Evolutionary conservation across 2,888 invertebrate species (phyloP).

Genomic region (Caenorhabditis sp.): DNA sequence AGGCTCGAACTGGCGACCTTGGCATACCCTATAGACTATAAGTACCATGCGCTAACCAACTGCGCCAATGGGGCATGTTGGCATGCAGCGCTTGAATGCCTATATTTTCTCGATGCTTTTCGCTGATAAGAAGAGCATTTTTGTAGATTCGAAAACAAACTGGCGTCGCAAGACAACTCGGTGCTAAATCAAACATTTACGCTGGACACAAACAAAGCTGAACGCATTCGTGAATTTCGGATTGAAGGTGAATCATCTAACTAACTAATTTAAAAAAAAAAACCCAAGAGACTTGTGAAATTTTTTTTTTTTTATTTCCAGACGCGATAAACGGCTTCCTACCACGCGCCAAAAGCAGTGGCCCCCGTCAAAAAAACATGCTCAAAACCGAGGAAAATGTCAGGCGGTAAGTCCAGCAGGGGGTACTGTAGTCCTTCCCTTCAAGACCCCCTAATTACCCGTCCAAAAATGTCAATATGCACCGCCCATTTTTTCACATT

Average conservation of each 20-base stretch:
- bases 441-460: too few species aligned
- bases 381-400: conserved; percentile 28
- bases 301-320: conserved; percentile 22
- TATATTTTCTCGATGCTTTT: not conserved
- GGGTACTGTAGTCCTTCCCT: too few species aligned
- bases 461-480: not conserved
- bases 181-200: conserved; percentile 48
- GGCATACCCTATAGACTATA: conserved; percentile 53
- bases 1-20: conserved; percentile 54
- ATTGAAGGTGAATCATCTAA: conserved; percentile 31
- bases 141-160: conserved; percentile 43
- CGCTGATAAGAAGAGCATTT: too few species aligned
- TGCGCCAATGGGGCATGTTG: conserved; percentile 58
- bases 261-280: not conserved
- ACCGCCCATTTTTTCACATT: conserved; percentile 17
- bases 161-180: conserved; percentile 49
- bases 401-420: conserved; percentile 14
- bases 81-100: not conserved
- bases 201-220: conserved; percentile 40
- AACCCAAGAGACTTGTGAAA: too few species aligned
- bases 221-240: conserved; percentile 37
- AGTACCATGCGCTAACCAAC: conserved; percentile 65
- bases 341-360: conserved; percentile 49
- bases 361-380: conserved; percentile 26
- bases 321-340: conserved; percentile 51